Evolutionary conservation across 2,113 vertebrate species (phyloP).

Genomic region (Morone chrysops): DNA sequence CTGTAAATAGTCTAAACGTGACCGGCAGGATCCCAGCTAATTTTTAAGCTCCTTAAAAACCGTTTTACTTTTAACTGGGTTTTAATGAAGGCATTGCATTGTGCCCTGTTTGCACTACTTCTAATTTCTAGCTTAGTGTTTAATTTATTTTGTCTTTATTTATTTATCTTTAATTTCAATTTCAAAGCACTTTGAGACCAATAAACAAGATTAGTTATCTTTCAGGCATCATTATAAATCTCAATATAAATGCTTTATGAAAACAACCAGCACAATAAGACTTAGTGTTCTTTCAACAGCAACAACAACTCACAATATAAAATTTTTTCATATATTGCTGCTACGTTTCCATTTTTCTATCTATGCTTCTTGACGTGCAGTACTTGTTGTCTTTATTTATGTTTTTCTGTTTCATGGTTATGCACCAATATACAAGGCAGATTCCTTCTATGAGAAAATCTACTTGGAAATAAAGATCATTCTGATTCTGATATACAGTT

Average conservation of each 20-base stretch:
- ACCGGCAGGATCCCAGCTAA: no score
- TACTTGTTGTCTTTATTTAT: background rate
- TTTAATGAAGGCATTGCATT: background rate
- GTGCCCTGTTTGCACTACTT: background rate
- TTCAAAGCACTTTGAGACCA: background rate
- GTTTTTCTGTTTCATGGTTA: background rate
- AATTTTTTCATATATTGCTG: no score
- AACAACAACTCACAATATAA: no score
- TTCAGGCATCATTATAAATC: background rate
- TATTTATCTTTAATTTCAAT: background rate
- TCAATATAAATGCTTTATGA: background rate
- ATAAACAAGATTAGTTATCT: background rate
- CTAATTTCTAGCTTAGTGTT: background rate
- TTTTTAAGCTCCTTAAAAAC: no score
- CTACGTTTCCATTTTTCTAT: no score
- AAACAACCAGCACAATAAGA: conserved; percentile 9
- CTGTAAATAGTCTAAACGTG: background rate
- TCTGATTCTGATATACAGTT: no score
- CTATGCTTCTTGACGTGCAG: background rate
- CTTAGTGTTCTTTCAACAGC: background rate
- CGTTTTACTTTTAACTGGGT: no score
- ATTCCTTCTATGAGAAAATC: no score
- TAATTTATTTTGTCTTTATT: background rate
- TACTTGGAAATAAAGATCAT: no score
- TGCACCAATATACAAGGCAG: background rate